Evolutionary conservation across 92 coral and sea anemone species (phyloP).

Genomic region (Muricea muricata): DNA sequence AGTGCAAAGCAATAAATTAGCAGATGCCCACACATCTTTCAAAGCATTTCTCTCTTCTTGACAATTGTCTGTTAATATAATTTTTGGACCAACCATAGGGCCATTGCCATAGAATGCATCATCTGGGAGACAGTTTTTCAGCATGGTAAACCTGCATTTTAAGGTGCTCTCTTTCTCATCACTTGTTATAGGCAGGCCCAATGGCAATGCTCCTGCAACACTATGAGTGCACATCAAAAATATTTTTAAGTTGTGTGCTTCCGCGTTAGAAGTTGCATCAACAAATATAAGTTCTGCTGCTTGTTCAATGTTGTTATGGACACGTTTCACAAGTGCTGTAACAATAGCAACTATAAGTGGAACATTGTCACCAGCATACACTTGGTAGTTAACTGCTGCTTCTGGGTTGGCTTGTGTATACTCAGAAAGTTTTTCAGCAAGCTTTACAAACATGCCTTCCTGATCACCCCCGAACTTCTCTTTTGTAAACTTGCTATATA

Average conservation of each 20-base stretch:
- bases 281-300: constrained; percentile 40
- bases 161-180: constrained; percentile 43
- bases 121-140: constrained; percentile 33
- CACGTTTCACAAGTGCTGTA: constrained; percentile 7
- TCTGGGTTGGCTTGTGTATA: constrained; percentile 26
- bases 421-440: constrained; percentile 25
- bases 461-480: constrained; percentile 13
- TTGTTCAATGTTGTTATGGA: constrained; percentile 12
- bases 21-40: constrained; percentile 61
- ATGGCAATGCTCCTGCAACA: constrained; percentile 52
- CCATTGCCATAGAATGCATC: constrained; percentile 50
- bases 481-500: constrained; percentile 59
- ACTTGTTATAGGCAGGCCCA: constrained; percentile 42
- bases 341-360: constrained; percentile 32
- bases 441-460: constrained; percentile 3
- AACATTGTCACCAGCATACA: constrained; percentile 25
- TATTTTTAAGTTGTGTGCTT: constrained; percentile 40
- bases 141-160: constrained; percentile 31
- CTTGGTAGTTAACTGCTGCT: constrained; percentile 8
- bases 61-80: constrained; percentile 66
- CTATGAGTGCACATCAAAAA: constrained; percentile 24
- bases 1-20: constrained; percentile 54
- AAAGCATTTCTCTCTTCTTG: constrained; percentile 69
- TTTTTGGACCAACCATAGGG: constrained; percentile 55
- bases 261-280: constrained; percentile 42